Base-by-base conservation (phyloP, 1,140 invertebrate species). In the Pectinophora gossypiella region DNA sequence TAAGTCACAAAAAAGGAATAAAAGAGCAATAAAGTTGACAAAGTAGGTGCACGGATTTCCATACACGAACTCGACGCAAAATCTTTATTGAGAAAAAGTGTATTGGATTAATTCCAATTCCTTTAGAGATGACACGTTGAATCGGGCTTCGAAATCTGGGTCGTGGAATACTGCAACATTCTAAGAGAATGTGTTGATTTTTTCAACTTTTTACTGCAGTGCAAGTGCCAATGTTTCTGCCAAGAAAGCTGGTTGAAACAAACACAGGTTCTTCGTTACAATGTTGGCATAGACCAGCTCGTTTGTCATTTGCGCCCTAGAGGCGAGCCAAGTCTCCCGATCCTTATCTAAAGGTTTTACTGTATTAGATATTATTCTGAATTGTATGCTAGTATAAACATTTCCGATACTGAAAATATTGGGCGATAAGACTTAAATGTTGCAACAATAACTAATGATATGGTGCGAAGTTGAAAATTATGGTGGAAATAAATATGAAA, bases 171-270 rank as follows among this genome's bases (percentile, higher is more conserved):
- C 5, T 27, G 12, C 9, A 42, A 42, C 23, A 51, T 23, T n/a
- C 32, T 62, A 38, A 47, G 38, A 57, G 45, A 48, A 55, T 52
- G 38, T 47, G 38, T 61, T 40, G 23, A 54, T 35, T 61, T 62
- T 63, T 62, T 63, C 44, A 15, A 32, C 27, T 32, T 19, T 22
- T 52, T 18, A 57, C 51, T 60, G 56, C 59, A 64, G 59, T 60
- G 59, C 59, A 64, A n/a, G 49, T 49, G 50, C 22, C 22, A 32
- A 47, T 43, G 27, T 20, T 51, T 40, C 27, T 52, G 63, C 63
- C 61, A 72, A 67, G 59, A 60, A 38, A 40, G 36, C 36, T 10
- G 16, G 36, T 51, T 51, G 51, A 60, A 71, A 71, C 57, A 68
- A 62, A 66, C 49, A 46, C 54, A 56, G 54, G 55, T 58, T 57